A percentile compares a stretch with the other conserved stretches of the same genome.
phyloP scores from a whole-genome alignment of 2,797 vertebrate species.

The Melopsittacus undulatus region DNA sequence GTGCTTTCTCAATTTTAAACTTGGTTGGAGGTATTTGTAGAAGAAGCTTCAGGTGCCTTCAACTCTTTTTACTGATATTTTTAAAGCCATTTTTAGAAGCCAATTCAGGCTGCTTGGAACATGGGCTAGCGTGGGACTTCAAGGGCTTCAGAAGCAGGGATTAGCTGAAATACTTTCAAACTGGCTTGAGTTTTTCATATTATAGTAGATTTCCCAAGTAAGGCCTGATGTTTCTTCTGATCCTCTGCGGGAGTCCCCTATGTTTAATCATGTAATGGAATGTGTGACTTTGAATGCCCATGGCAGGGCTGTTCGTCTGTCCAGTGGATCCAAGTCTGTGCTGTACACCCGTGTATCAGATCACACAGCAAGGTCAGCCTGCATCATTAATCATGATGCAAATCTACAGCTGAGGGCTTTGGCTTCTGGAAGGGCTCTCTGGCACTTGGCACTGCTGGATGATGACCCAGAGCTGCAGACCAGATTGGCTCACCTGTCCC shows the following conservation, averaged over 20 bases:
- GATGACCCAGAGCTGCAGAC: not conserved
- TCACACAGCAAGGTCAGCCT: not conserved
- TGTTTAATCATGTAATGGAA: not conserved
- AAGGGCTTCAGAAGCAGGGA: not conserved
- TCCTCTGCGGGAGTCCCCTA: not conserved
- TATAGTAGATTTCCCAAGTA: not conserved
- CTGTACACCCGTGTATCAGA: not conserved
- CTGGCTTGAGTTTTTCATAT: not conserved
- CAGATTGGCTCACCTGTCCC: not conserved
- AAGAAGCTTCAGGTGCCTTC: not conserved
- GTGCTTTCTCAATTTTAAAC: not conserved
- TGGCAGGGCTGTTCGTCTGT: not conserved
- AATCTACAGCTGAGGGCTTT: not conserved
- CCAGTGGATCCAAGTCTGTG: not conserved
- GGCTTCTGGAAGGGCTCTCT: not conserved
- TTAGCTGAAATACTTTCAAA: not conserved
- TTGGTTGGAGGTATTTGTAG: not conserved
- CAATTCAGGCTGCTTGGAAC: not conserved
- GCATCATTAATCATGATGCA: not conserved
- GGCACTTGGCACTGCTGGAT: not conserved
- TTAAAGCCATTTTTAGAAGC: not conserved
- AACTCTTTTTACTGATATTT: not conserved
- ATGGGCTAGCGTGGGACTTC: not conserved
- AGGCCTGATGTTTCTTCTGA: not conserved
- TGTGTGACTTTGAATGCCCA: not conserved